A percentile compares a stretch with the other conserved stretches of the same genome.
Conservation (phyloP, 2,888 invertebrate species). For the Athalia rosae region DNA sequence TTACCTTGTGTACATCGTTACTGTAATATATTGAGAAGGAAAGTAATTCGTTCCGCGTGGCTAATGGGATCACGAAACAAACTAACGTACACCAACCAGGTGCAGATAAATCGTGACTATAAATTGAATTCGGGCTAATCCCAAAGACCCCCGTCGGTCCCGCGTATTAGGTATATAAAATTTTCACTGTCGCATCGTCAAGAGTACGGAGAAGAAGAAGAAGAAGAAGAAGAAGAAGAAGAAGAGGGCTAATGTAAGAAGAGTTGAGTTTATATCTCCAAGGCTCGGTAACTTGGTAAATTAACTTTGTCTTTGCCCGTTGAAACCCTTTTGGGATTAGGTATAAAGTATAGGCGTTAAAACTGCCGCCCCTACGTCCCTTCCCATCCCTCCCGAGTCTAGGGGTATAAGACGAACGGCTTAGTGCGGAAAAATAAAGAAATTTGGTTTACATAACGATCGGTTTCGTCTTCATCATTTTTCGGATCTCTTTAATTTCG, state of each 20-base stretch:
- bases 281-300: constrained; percentile 35
- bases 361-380: background rate
- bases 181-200: background rate
- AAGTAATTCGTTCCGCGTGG: too few species aligned
- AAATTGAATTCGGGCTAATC: constrained; percentile 37
- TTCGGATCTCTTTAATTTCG: too few species aligned
- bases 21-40: too few species aligned
- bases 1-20: too few species aligned
- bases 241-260: too few species aligned
- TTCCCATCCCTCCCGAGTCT: too few species aligned
- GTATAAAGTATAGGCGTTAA: constrained; percentile 24
- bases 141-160: constrained; percentile 11
- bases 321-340: constrained; percentile 23
- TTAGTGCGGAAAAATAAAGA: background rate
- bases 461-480: too few species aligned
- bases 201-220: too few species aligned
- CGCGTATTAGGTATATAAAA: constrained; percentile 17
- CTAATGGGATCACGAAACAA: background rate
- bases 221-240: too few species aligned
- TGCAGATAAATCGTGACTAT: background rate
- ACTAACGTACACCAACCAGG: background rate
- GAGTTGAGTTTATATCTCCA: constrained; percentile 9
- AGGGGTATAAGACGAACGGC: background rate
- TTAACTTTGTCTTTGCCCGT: constrained; percentile 30
- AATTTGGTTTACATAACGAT: background rate